Conservation (phyloP, 2,888 invertebrate genomes). For the Caenorhabditis uteleia region DNA sequence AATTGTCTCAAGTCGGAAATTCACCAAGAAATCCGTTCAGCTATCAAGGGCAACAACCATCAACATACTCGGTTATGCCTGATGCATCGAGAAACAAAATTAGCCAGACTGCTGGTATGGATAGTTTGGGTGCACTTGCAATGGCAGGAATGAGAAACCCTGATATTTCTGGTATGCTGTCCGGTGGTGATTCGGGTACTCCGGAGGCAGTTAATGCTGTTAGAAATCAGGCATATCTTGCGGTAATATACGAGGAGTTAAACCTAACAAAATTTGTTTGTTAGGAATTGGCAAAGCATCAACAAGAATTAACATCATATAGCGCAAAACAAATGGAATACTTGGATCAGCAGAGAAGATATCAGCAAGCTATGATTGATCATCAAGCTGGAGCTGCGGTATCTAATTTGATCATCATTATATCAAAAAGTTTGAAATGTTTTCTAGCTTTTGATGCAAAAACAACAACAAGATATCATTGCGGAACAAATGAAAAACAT, state of each 20-base stretch:
- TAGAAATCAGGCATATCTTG: slow-evolving; percentile 57
- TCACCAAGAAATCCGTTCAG: slow-evolving; percentile 42
- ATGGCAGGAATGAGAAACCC: slow-evolving; percentile 21
- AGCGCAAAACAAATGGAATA: slow-evolving; percentile 63
- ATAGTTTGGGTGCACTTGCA: slow-evolving; percentile 25
- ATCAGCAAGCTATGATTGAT: slow-evolving; percentile 64
- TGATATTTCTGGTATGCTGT: slow-evolving; percentile 40
- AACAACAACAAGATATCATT: slow-evolving; percentile 62
- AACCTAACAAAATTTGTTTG: background rate
- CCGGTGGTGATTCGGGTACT: slow-evolving; percentile 33
- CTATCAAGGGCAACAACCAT: slow-evolving; percentile 37
- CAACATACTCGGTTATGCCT: slow-evolving; percentile 28
- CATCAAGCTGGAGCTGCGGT: slow-evolving; percentile 66
- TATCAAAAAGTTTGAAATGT: background rate
- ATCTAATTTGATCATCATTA: background rate
- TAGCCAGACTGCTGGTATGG: slow-evolving; percentile 25
- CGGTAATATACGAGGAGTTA: slow-evolving; percentile 1
- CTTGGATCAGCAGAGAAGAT: slow-evolving; percentile 60
- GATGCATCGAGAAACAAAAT: slow-evolving; percentile 15
- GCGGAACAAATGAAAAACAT: slow-evolving; percentile 50
- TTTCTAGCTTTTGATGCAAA: slow-evolving; percentile 61
- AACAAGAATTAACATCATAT: slow-evolving; percentile 55
- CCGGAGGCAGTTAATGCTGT: slow-evolving; percentile 55
- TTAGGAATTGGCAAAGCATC: slow-evolving; percentile 52
- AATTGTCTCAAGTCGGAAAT: slow-evolving; percentile 20